phyloP scores from a whole-genome alignment of 1,140 invertebrate genomes.

The Cataglyphis hispanica region DNA sequence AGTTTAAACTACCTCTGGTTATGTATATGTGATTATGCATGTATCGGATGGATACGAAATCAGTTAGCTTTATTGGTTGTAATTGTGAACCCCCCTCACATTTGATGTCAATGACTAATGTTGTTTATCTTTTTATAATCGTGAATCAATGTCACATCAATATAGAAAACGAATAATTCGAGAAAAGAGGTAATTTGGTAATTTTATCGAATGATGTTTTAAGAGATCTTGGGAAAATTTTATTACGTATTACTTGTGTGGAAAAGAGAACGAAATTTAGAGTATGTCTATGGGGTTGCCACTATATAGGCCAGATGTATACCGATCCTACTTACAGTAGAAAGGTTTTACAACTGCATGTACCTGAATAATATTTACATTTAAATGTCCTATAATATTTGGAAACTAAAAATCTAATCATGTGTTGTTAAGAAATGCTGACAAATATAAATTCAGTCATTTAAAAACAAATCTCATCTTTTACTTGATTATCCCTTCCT shows the following conservation, averaged over 20 bases:
- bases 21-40: constrained; percentile 37
- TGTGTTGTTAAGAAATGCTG: constrained; percentile 19
- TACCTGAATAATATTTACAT: constrained; percentile 38
- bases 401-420: constrained; percentile 11
- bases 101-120: constrained; percentile 16
- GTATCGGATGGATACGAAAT: constrained; percentile 70
- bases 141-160: not conserved
- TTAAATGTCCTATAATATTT: constrained; percentile 39
- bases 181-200: constrained; percentile 10
- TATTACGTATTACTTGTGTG: constrained; percentile 18
- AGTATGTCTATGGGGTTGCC: constrained; percentile 23
- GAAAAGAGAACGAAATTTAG: constrained; percentile 24
- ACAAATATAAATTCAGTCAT: constrained; percentile 33
- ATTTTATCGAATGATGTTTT: constrained; percentile 28
- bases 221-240: constrained; percentile 16
- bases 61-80: constrained; percentile 38
- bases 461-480: constrained; percentile 15
- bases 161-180: too few species aligned
- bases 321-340: not conserved
- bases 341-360: constrained; percentile 8
- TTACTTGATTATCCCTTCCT: not conserved
- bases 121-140: constrained; percentile 27
- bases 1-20: constrained; percentile 46
- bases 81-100: not conserved
- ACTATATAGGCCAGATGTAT: not conserved